Evolutionary conservation across 2,113 vertebrate genomes (phyloP).

Genomic region (Nycticryphes semicollaris): DNA sequence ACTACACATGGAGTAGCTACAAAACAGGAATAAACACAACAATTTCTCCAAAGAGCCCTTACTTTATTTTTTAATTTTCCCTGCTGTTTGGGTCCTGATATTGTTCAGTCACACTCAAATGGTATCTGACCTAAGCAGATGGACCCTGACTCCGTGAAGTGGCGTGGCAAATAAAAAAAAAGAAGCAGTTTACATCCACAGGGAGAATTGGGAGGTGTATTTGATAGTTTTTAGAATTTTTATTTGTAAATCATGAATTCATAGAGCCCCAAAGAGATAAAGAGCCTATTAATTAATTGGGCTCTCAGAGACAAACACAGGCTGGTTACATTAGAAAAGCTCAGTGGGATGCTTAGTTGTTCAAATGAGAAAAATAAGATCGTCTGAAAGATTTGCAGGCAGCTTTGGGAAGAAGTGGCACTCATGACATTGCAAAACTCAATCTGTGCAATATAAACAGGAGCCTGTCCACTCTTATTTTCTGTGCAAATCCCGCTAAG

Average conservation of each 20-base stretch:
- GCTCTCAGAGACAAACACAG: not conserved
- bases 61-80: not conserved
- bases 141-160: not conserved
- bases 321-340: not conserved
- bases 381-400: not conserved
- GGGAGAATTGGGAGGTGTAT: not conserved
- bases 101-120: not conserved
- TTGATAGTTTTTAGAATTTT: not conserved
- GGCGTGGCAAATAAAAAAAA: not conserved
- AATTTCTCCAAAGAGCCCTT: not conserved
- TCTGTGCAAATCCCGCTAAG: not conserved
- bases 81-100: not conserved
- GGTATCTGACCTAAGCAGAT: not conserved
- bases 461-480: not conserved
- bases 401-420: not conserved
- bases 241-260: not conserved
- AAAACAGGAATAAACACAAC: not conserved
- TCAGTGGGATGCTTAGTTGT: not conserved
- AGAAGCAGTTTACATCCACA: not conserved
- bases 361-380: not conserved
- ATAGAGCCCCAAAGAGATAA: not conserved
- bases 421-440: not conserved
- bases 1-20: not conserved
- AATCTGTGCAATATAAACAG: not conserved
- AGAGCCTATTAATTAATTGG: not conserved